Base-by-base conservation (phyloP, 1,140 invertebrate species). In the Drosophila pachea region DNA sequence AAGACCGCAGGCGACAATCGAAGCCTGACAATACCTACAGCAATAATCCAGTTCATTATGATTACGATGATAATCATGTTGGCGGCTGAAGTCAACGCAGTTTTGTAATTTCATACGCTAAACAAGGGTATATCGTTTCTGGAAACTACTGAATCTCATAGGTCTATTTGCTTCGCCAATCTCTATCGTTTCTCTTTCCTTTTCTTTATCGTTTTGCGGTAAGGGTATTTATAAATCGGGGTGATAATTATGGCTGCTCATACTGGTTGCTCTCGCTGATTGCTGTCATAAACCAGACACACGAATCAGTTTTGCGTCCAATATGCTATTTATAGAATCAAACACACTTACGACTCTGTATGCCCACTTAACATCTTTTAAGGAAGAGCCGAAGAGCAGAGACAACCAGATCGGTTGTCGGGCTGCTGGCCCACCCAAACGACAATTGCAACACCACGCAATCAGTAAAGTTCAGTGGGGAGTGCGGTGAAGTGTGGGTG, bases 221-320 rank as follows among this genome's bases (percentile, higher is more conserved):
- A 5, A 47, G 45, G 9, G 45, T 47, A 47, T 47, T 47, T 11
- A 4, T 5, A 8, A 8, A 29, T 29, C 45, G 45, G 16, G 16
- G 45, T 29, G 45, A 5, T 8, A 14, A 47, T 22, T 29, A 7
- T 54, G 5, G 12, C 4, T 16, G 7, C n/a, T n/a, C 12, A 6
- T 40, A 42, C 14, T 42, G 22, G 11, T 61, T 3, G 22, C 1
- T 29, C 33, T 67, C 36, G 54, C 74, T 65, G 81, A 81, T 82
- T 83, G 63, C 74, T 68, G 74, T 82, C 78, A 68, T 77, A 74
- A 78, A 73, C 33, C 55, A 16, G 63, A n/a, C 53, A 52, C 62
- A 35, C 49, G 49, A 33, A 12, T 50, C 48, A 48, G 35, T 53
- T 38, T 38, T 52, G 45, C 50, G 11, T 68, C 29, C 40, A 7